Base-by-base conservation (phyloP, 2,797 vertebrate species). In the Anguilla marmorata region DNA sequence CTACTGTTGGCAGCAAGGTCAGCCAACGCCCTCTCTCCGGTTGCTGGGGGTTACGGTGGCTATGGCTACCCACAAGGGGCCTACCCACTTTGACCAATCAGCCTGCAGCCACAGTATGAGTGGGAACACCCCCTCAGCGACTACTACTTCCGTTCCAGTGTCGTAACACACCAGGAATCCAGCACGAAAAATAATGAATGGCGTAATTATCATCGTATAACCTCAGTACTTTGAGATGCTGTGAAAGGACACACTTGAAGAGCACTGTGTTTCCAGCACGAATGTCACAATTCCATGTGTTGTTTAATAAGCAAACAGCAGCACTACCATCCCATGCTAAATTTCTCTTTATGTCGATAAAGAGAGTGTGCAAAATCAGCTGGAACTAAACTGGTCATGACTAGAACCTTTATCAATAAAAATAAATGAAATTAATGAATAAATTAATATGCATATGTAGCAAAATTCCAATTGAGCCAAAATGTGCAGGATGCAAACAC, bases 261-360 rank as follows among this genome's bases (percentile, higher is more conserved):
- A 30, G 45, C n/a, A 50, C 11, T 0, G n/a, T 1, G 5, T 76
- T 41, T 76, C 72, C 30, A 76, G 11, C 14, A 76, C 30, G 12
- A 76, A 33, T 41, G 76, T 19, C 37, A 80, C 19, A 48, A 5
- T 45, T 45, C 37, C 19, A 45, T 48, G 37, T 8, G 19, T 48
- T 80, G 6, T 4, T 21, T 80, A 0, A 5, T 24, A 16, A 7
- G 21, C 9, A 24, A 21, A 79, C n/a, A 69, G 12, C n/a, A 54
- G 48, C 33, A 30, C 52, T 11, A 19, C 30, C 82, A 63, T 66
- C 86, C 88, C 83, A 88, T 90, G 87, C 72, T 80, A 89, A 88
- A 88, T 84, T 87, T 88, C 87, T 90, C 88, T 89, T 89, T 89
- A 87, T 86, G 86, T 88, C 87, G 87, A 63, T 86, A 37, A 1